Evolutionary conservation across 2,113 vertebrate species (phyloP), one percentile per base, ranked within the genome.

Genomic region (Channa maculata): DNA sequence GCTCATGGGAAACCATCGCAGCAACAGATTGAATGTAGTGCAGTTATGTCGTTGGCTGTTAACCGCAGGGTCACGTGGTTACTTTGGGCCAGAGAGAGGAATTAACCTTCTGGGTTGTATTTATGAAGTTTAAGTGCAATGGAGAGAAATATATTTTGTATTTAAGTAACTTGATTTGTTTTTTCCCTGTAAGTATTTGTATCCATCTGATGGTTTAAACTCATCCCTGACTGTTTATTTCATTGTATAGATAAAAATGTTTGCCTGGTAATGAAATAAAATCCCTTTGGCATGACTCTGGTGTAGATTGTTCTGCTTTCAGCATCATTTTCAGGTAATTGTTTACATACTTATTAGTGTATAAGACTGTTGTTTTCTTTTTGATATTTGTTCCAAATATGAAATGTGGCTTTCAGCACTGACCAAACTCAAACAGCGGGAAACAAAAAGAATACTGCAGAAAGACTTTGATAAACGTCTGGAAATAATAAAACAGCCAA

Each of bases 241-340:
- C 52, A 39, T 61, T 87, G 84, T 90, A 77, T 71, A 81, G 80
- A 86, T 88, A 67, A 83, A 71, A 4, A 82, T 64, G 71, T 90
- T 89, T 81, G 74, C 76, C 86, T 82, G 86, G 62, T 81, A 85
- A 87, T 87, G 72, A 85, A 92, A 89, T 88, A 80, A 90, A 89
- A 83, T 58, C 44, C 69, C 77, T 83, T 91, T 87, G 85, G 82
- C 86, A 88, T 81, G 86, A 76, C 2, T 24, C 33, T 49, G n/a
- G 34, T n/a, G 63, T 65, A 6, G 5, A 13, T 0, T 8, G 2
- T 70, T 49, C 43, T 66, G 50, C 5, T 37, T 49, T 24, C 24
- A 24, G 24, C 24, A 24, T 24, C 24, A 24, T 24, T 24, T 24
- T 24, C 24, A 24, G 24, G 24, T 24, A 24, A 1, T 24, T 24